Conservation (phyloP, 2,888 invertebrate species). For the Graphium colonna region DNA sequence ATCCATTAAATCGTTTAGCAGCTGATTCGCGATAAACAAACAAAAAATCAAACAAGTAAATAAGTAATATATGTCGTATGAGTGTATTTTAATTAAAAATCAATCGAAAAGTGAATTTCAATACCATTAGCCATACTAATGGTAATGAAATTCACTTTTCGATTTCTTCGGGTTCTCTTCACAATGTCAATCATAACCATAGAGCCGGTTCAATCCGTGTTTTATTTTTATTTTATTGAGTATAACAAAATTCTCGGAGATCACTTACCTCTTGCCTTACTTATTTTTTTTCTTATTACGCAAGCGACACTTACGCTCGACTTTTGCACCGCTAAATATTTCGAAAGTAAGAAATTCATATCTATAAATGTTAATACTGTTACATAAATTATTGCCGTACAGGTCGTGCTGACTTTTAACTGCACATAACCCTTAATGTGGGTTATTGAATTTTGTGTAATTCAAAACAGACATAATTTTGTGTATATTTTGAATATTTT, state of each 20-base stretch:
- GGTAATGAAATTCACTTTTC: too few relatives aligned
- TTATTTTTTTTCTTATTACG: constrained; percentile 18
- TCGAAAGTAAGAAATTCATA: constrained; percentile 26
- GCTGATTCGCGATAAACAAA: too few relatives aligned
- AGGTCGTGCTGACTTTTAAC: background rate
- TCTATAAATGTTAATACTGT: constrained; percentile 26
- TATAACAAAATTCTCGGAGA: constrained; percentile 23
- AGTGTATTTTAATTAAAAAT: too few relatives aligned
- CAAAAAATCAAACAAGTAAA: too few relatives aligned
- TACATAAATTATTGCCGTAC: constrained; percentile 24
- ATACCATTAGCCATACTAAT: background rate
- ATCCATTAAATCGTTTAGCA: too few relatives aligned
- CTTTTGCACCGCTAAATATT: constrained; percentile 23
- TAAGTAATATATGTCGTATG: too few relatives aligned
- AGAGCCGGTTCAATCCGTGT: constrained; percentile 1
- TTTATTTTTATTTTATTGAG: constrained; percentile 27
- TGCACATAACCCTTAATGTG: background rate
- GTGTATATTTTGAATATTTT: too few relatives aligned
- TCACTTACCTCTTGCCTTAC: constrained; percentile 23
- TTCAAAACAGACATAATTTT: too few relatives aligned
- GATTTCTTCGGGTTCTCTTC: too few relatives aligned
- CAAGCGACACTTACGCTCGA: constrained; percentile 22
- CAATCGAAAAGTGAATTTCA: too few relatives aligned
- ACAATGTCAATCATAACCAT: constrained; percentile 7
- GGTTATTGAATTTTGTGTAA: too few relatives aligned